Base-by-base conservation (phyloP, 2,888 invertebrate genomes). In the Melinaea marsaeus region DNA sequence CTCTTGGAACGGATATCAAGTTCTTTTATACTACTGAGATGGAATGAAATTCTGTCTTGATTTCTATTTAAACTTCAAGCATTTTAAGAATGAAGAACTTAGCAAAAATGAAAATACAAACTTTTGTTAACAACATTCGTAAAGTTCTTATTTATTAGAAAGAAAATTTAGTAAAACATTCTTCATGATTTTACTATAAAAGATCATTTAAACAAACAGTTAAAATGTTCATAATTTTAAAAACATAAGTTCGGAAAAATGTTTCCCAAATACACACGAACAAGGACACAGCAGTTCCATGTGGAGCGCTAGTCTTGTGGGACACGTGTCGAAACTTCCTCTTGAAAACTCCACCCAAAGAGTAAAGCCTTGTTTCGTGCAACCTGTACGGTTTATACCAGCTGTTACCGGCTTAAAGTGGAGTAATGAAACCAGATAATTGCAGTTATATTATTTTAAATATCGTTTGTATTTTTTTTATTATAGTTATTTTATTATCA, bases 301-400 rank as follows among this genome's bases (percentile, higher is more conserved):
- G 68, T 72, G 69, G 69, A 74, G 76, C 74, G 75, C 73, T 71
- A 79, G 78, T 77, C 80, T 83, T 79, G 75, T 77, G 81, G 76
- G 84, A 86, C 85, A 86, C 81, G 81, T 84, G 87, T 85, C 80
- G 80, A 80, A 88, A 88, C 80, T 88, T 88, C 76, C 72, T 69
- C 81, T 76, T 73, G 74, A 77, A 83, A 89, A 88, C 83, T 88
- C 84, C 72, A 73, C 74, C 72, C 75, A 79, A 81, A 85, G 84
- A 83, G 85, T 78, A 80, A 82, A 85, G 80, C 76, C 84, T 78
- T 88, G 87, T 87, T 79, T 76, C 72, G 71, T 71, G 74, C 79
- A 77, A 75, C 77, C 75, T 75, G 75, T 72, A 71, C 70, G 65
- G 66, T 69, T 69, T 69, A 64, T 68, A 66, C 64, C 68, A 69